Evolutionary conservation across 2,888 invertebrate genomes (phyloP), one percentile per base, ranked within the genome.

Genomic region (Cheilosia scutellata): DNA sequence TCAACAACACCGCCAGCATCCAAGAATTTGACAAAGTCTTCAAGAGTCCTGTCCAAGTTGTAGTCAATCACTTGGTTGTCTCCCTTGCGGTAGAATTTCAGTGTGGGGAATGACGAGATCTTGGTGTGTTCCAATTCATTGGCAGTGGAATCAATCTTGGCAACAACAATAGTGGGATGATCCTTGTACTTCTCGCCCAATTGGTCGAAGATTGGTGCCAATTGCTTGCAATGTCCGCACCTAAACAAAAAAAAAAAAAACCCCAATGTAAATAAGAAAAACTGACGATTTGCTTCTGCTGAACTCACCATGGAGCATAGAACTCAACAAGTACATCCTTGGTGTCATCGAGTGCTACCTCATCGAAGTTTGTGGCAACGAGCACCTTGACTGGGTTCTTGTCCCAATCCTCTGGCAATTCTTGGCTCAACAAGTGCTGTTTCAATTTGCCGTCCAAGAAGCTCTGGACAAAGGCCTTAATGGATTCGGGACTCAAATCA

Each of bases 311-410:
- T 83, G 99, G 99, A 70, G 99, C 99, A 93, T 99, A 99, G 94
- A 99, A 99, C 94, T 99, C 99, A 88, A 99, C 99, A 79, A 99
- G 95, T 63, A 99, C 99, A 90, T 96, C 95, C 94, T 99, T 99
- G 88, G 93, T 94, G 89, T 94, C 94, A 93, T 99, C 96, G 88
- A 96, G 95, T 63, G 95, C 99, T 88, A 99, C 96, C 88, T 96
- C 96, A 89, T 98, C 97, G 93, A 99, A 99, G 94, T 99, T 99
- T 92, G 95, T 96, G 87, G 98, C 96, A 74, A 99, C 99, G 78
- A 99, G 95, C 58, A 93, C 93, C 94, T 98, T 99, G 83, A 99
- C 99, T 71, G 98, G 96, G 89, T 95, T 95, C 91, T 97, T 96
- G 93, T 99, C 96, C 99, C 99, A 99, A 93, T 99, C 99, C 89